phyloP scores from a whole-genome alignment of 2,113 vertebrate species.

The Xenus cinereus region DNA sequence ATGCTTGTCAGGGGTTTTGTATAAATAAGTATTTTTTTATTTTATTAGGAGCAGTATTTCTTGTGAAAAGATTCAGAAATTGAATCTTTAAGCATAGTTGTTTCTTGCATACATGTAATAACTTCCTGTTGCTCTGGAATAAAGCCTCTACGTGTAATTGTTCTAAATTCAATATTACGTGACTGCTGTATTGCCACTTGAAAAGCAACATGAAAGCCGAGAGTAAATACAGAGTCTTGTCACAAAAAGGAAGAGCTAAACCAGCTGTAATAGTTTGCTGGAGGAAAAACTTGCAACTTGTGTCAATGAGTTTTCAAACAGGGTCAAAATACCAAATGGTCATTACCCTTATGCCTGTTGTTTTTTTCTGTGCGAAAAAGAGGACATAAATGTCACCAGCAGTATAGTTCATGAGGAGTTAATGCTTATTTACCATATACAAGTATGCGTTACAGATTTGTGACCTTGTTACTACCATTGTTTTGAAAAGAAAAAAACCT shows the following conservation, averaged over 20 bases:
- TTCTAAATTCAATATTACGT: rapidly evolving
- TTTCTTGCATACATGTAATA: background rate
- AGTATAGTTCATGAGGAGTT: background rate
- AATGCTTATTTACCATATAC: background rate
- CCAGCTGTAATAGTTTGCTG: background rate
- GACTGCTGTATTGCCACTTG: background rate
- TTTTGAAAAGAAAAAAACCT: background rate
- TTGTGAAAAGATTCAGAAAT: background rate
- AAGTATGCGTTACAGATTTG: background rate
- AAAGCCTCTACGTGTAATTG: background rate
- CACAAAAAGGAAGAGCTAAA: background rate
- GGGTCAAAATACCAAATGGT: background rate
- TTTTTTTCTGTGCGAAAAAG: background rate
- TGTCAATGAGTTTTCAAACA: background rate
- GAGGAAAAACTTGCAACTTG: background rate
- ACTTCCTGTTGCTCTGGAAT: background rate
- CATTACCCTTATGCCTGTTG: background rate
- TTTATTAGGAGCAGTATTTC: background rate
- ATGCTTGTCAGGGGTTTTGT: background rate
- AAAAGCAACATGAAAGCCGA: background rate
- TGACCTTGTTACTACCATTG: background rate
- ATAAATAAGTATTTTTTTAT: background rate
- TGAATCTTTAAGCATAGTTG: background rate
- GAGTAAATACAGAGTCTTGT: background rate
- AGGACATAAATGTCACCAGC: background rate